Conservation (phyloP, 2,113 vertebrate genomes). For the Larimichthys crocea region DNA sequence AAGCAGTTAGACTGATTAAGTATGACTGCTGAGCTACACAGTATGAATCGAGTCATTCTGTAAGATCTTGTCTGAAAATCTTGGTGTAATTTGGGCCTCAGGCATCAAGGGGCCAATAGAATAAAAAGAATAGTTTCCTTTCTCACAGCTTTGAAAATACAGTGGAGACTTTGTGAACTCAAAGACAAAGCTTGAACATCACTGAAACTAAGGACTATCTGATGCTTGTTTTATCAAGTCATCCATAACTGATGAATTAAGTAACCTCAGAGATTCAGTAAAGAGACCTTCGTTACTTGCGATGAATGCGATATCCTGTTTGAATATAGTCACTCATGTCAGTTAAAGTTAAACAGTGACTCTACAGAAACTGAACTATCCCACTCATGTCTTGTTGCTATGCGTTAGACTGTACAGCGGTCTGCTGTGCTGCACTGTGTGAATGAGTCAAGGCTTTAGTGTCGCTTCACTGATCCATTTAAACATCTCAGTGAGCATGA, state of each 20-base stretch:
- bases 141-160: slow-evolving; percentile 32
- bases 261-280: slow-evolving; percentile 23
- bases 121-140: slow-evolving; percentile 38
- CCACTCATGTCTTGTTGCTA: slow-evolving; percentile 9
- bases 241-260: slow-evolving; percentile 57
- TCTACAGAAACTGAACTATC: slow-evolving; percentile 25
- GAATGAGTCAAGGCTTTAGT: slow-evolving; percentile 45
- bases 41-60: slow-evolving; percentile 60
- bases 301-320: slow-evolving; percentile 32
- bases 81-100: slow-evolving; percentile 42
- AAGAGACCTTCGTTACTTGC: slow-evolving; percentile 16
- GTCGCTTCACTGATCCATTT: slow-evolving; percentile 55
- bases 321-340: slow-evolving; percentile 26
- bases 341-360: slow-evolving; percentile 25
- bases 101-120: slow-evolving; percentile 4
- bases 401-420: slow-evolving; percentile 32
- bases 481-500: slow-evolving; percentile 55
- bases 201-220: slow-evolving; percentile 30
- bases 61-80: slow-evolving; percentile 30
- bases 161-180: slow-evolving; percentile 33
- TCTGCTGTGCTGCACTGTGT: slow-evolving; percentile 20
- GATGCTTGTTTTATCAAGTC: slow-evolving; percentile 23
- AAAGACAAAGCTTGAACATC: slow-evolving; percentile 26
- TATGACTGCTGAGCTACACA: slow-evolving; percentile 12
- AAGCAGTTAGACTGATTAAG: slow-evolving; percentile 21